phyloP scores from a whole-genome alignment of 2,797 vertebrate genomes.

The Liasis olivaceus region DNA sequence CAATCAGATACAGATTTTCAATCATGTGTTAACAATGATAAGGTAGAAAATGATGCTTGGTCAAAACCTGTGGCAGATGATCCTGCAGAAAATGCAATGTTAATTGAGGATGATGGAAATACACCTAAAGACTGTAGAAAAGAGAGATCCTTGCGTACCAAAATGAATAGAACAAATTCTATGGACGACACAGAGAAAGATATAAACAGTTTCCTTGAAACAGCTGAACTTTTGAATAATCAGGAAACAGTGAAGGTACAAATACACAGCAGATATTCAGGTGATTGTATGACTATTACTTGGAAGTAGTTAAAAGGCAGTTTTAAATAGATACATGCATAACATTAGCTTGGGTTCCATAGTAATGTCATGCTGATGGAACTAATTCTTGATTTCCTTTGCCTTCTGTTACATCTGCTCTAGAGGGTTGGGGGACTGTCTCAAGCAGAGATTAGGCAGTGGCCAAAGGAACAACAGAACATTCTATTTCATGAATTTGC shows the following conservation, averaged over 20 bases:
- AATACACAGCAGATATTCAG: slow-evolving; percentile 85
- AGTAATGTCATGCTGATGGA: neutral
- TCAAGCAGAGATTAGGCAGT: neutral
- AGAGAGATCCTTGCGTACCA: slow-evolving; percentile 87
- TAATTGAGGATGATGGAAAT: slow-evolving; percentile 90
- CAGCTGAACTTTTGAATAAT: slow-evolving; percentile 82
- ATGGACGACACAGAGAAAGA: slow-evolving; percentile 90
- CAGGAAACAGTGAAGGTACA: slow-evolving; percentile 92
- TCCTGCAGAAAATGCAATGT: slow-evolving; percentile 88
- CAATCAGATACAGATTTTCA: slow-evolving; percentile 91
- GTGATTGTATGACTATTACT: slow-evolving; percentile 66
- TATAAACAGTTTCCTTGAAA: slow-evolving; percentile 79
- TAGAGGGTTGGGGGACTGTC: neutral
- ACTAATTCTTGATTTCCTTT: neutral
- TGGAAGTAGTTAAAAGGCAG: neutral
- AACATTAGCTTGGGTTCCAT: neutral
- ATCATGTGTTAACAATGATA: slow-evolving; percentile 89
- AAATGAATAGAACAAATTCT: slow-evolving; percentile 81
- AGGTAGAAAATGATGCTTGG: slow-evolving; percentile 80
- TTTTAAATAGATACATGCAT: neutral
- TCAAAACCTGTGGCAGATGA: slow-evolving; percentile 75
- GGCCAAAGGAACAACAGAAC: neutral
- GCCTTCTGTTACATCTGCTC: neutral
- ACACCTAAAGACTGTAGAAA: slow-evolving; percentile 88
- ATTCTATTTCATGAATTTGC: neutral